These are phyloP conservation scores for Agrypnia vestita DNA, from an alignment of 1,140 invertebrate species.

Conservation along the genomic window DNA sequence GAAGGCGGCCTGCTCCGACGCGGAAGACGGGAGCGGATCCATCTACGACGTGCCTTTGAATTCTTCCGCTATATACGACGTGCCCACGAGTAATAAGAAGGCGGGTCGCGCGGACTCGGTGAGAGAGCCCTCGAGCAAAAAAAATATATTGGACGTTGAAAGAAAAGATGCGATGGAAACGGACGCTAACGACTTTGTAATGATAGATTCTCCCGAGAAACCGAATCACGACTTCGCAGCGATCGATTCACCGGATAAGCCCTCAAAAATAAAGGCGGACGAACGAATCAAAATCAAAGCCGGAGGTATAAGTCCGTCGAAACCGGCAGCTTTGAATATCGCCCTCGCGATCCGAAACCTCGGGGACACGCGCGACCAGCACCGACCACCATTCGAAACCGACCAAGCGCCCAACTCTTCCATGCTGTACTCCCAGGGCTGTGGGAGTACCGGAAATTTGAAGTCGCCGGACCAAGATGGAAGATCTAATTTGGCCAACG, in stretches of 20 bases:
- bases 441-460: constrained; percentile 67
- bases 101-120: constrained; percentile 49
- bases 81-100: constrained; percentile 67
- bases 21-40: constrained; percentile 64
- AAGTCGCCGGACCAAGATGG: constrained; percentile 63
- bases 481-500: constrained; percentile 67
- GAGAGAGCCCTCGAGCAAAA: background rate
- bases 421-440: constrained; percentile 11
- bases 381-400: background rate
- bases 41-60: constrained; percentile 69
- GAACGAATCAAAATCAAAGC: background rate
- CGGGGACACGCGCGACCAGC: background rate
- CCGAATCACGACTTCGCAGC: constrained; percentile 18
- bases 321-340: constrained; percentile 55
- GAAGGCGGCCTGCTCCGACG: constrained; percentile 61
- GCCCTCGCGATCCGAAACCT: constrained; percentile 15
- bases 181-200: constrained; percentile 1
- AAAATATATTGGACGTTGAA: constrained; percentile 17
- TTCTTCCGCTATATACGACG: constrained; percentile 68
- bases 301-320: constrained; percentile 61
- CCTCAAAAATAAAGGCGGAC: constrained; percentile 32
- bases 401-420: constrained; percentile 11
- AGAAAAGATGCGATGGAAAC: constrained; percentile 51
- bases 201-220: constrained; percentile 62
- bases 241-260: constrained; percentile 62